A percentile compares a stretch with the other conserved stretches of the same genome.
phyloP scores from a whole-genome alignment of 2,888 invertebrate species.

The Xylota sylvarum region DNA sequence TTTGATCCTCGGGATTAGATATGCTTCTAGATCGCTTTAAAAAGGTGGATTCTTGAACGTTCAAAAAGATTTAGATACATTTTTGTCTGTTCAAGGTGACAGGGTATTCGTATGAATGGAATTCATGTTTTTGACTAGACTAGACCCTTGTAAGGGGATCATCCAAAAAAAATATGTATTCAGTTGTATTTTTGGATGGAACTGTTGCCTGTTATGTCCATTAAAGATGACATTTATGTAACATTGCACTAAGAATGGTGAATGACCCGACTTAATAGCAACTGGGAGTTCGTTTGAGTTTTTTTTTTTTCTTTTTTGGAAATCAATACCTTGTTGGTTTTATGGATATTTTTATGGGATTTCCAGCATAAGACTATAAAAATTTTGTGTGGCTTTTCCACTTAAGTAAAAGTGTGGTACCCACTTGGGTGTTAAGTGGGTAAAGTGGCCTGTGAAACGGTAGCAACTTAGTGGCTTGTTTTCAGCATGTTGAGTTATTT shows the following conservation, averaged over 20 bases:
- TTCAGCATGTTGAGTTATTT: slow-evolving; percentile 55
- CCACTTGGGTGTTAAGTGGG: slow-evolving; percentile 21
- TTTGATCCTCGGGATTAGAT: slow-evolving; percentile 58
- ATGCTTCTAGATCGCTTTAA: slow-evolving; percentile 11
- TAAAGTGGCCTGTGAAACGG: slow-evolving; percentile 56
- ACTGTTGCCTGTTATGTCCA: slow-evolving; percentile 37
- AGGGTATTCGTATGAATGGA: slow-evolving; percentile 37
- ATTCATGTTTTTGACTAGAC: slow-evolving; percentile 10
- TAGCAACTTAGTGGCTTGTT: slow-evolving; percentile 52
- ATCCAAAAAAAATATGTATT: slow-evolving; percentile 6
- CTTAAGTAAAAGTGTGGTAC: slow-evolving; percentile 34
- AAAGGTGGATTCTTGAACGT: slow-evolving; percentile 27
- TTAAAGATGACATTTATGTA: slow-evolving; percentile 70
- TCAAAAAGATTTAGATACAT: slow-evolving; percentile 11
- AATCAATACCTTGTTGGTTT: slow-evolving; percentile 44
- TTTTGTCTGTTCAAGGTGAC: slow-evolving; percentile 20
- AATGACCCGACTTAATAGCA: slow-evolving; percentile 23
- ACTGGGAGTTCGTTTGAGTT: slow-evolving; percentile 18
- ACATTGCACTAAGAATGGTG: slow-evolving; percentile 16
- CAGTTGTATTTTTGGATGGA: slow-evolving; percentile 48
- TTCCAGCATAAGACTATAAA: slow-evolving; percentile 42
- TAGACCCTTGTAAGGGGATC: slow-evolving; percentile 10
- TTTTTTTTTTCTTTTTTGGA: slow-evolving; percentile 21
- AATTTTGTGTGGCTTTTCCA: slow-evolving; percentile 39
- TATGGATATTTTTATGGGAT: slow-evolving; percentile 67